Percentiles rank a stretch among this genome's conserved stretches.
phyloP scores from a whole-genome alignment of 1,140 invertebrate species.

The Drosophila mojavensis region DNA sequence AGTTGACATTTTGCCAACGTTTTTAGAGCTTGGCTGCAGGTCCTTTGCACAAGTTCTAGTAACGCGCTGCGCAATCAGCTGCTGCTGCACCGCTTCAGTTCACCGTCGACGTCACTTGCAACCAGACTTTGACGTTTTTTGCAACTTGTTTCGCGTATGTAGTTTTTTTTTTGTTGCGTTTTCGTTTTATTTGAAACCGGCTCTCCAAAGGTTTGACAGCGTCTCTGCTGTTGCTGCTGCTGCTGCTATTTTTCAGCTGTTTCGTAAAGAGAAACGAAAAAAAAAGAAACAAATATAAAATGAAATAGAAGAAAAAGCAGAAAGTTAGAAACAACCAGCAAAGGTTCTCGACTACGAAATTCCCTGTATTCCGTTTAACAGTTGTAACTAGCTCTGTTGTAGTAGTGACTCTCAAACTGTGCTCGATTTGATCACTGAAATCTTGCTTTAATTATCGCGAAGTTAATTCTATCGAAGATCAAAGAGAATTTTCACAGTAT shows the following conservation, averaged over 20 bases:
- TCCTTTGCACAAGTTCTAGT: conserved; percentile 73
- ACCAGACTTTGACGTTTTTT: conserved; percentile 50
- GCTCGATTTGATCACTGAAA: too few species aligned
- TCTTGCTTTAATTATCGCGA: too few species aligned
- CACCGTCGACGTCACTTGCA: conserved; percentile 43
- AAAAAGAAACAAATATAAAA: conserved; percentile 1
- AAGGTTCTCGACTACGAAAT: neutral
- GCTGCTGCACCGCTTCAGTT: conserved; percentile 44
- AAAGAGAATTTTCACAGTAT: too few species aligned
- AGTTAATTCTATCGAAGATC: too few species aligned
- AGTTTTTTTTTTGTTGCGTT: conserved; percentile 31
- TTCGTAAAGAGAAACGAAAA: conserved; percentile 32
- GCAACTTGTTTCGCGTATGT: conserved; percentile 53
- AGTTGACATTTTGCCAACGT: conserved; percentile 67
- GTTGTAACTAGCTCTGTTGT: neutral
- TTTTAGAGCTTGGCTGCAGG: conserved; percentile 77
- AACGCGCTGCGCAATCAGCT: conserved; percentile 60
- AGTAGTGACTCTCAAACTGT: neutral
- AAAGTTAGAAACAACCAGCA: conserved; percentile 7
- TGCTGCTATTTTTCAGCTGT: conserved; percentile 68
- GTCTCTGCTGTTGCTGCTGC: conserved; percentile 37
- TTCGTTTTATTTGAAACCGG: conserved; percentile 58
- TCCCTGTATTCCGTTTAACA: neutral
- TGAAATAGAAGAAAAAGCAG: conserved; percentile 8
- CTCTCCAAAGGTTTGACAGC: conserved; percentile 64